phyloP scores from a whole-genome alignment of 2,888 invertebrate species.

The Pristionchus entomophagus region DNA sequence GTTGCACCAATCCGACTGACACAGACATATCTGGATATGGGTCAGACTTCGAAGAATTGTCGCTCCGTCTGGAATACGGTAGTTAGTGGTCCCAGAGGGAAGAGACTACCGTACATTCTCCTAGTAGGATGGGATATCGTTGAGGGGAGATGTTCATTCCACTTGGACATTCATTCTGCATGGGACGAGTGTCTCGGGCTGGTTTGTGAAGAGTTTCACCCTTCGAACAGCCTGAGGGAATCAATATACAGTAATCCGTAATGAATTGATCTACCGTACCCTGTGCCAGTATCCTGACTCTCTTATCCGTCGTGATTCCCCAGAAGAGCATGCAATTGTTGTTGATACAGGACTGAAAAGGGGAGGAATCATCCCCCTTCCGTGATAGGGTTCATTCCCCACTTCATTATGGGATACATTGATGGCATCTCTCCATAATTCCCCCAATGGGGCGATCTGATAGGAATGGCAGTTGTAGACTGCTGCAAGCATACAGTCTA shows the following conservation, averaged over 20 bases:
- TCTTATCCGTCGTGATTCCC: background rate
- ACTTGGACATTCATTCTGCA: conserved; percentile 29
- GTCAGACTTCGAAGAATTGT: background rate
- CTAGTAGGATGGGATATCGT: background rate
- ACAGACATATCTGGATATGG: background rate
- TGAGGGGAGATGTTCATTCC: background rate
- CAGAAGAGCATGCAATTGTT: background rate
- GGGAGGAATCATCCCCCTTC: too few relatives aligned
- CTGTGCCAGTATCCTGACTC: background rate
- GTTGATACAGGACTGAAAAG: background rate
- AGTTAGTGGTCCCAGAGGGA: too few relatives aligned
- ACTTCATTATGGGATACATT: background rate
- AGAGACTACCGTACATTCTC: background rate
- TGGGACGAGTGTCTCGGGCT: background rate
- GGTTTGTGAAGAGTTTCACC: background rate
- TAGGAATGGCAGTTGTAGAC: background rate
- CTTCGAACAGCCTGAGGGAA: background rate
- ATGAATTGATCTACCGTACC: conserved; percentile 10
- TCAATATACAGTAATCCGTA: background rate
- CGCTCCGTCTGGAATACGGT: background rate
- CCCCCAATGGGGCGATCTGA: background rate
- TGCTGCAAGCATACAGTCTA: background rate
- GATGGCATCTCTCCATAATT: background rate
- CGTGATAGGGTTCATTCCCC: background rate
- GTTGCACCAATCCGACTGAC: background rate